Conservation (phyloP, 2,797 vertebrate genomes). For the Gymnoscopelus microlampas region DNA sequence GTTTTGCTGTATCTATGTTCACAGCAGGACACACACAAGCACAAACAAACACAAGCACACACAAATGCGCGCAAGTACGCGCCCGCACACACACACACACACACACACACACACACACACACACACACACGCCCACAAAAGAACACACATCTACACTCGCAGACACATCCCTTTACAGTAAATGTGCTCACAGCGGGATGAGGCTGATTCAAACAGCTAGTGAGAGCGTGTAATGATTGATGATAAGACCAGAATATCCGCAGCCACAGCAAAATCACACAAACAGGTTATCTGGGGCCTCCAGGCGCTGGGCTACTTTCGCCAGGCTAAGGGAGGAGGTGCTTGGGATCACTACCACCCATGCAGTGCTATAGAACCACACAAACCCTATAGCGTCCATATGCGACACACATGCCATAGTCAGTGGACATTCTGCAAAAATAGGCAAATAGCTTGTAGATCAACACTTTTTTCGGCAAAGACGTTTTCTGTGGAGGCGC, state of each 20-base stretch:
- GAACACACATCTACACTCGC: constrained; percentile 14
- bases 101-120: neutral
- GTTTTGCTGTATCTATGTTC: constrained; percentile 70
- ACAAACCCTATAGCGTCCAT: neutral
- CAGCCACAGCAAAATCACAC: constrained; percentile 76
- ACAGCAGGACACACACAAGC: constrained; percentile 42
- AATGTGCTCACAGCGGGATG: constrained; percentile 75
- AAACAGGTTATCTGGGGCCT: constrained; percentile 78
- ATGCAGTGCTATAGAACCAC: neutral
- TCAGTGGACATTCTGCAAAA: too few relatives aligned
- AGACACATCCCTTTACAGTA: constrained; percentile 61
- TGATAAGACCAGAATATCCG: constrained; percentile 75
- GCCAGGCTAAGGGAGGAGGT: constrained; percentile 41
- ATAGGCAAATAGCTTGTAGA: too few relatives aligned
- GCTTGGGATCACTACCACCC: constrained; percentile 58
- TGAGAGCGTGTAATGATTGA: constrained; percentile 78
- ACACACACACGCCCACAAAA: constrained; percentile 29
- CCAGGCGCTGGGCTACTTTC: constrained; percentile 64
- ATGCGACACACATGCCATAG: too few relatives aligned
- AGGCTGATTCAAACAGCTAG: constrained; percentile 75
- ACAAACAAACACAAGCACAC: neutral
- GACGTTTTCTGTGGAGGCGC: too few relatives aligned
- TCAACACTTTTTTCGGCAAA: too few relatives aligned
- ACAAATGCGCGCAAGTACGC: neutral
- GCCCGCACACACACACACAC: neutral